Evolutionary conservation across 2,797 vertebrate genomes (phyloP).

Genomic region (Falco berigora): DNA sequence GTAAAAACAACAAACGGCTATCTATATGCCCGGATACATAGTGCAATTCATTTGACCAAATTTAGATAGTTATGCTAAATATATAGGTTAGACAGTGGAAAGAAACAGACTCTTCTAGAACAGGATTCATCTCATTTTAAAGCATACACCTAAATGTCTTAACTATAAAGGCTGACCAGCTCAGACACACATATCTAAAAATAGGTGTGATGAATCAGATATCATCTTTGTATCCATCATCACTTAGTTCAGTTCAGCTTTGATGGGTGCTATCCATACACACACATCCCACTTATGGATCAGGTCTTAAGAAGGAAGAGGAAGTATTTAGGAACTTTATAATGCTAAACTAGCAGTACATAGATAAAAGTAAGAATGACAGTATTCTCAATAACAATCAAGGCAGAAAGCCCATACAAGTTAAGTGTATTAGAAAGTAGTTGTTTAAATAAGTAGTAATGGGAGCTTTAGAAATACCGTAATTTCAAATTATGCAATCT

Average conservation of each 20-base stretch:
- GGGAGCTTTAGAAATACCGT: not conserved
- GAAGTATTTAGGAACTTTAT: not conserved
- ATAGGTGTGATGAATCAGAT: not conserved
- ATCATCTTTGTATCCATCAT: not conserved
- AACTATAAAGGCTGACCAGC: not conserved
- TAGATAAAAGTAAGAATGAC: not conserved
- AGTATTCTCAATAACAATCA: rapidly evolving
- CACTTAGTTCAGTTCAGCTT: not conserved
- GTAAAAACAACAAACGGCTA: not conserved
- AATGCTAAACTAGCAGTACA: not conserved
- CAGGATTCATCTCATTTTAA: not conserved
- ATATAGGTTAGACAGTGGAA: not conserved
- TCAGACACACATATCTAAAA: not conserved
- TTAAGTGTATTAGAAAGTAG: not conserved
- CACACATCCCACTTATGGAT: not conserved
- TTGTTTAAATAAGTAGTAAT: not conserved
- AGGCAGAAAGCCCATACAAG: not conserved
- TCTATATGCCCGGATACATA: not conserved
- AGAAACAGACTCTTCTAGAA: not conserved
- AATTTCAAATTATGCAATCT: not conserved
- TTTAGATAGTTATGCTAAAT: not conserved
- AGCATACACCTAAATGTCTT: not conserved
- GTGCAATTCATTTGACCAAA: not conserved
- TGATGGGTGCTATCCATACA: not conserved
- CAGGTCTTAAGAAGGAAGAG: not conserved